Percentiles rank a stretch among this genome's conserved stretches.
Evolutionary conservation across 2,113 vertebrate genomes (phyloP).

Genomic region (Leucosticte australis): DNA sequence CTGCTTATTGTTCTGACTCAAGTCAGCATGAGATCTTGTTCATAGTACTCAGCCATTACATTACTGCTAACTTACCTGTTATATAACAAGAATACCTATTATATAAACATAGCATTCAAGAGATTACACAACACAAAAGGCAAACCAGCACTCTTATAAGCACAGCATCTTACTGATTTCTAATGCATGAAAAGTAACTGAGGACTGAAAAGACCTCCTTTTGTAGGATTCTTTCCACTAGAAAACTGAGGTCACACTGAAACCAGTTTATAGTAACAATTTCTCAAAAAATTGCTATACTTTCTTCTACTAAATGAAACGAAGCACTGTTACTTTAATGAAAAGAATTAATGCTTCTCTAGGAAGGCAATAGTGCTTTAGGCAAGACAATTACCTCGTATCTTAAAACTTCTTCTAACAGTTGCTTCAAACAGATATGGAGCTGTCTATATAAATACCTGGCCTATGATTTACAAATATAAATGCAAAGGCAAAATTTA

Average conservation of each 20-base stretch:
- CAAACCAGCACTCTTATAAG: not conserved
- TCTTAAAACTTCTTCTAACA: not conserved
- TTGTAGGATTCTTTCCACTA: not conserved
- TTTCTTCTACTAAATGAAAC: not conserved
- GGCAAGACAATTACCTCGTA: not conserved
- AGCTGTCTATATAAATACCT: not conserved
- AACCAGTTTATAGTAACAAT: not conserved
- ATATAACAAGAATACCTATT: not conserved
- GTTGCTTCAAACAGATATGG: not conserved
- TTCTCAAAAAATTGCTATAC: not conserved
- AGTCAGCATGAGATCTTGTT: not conserved
- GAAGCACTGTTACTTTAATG: not conserved
- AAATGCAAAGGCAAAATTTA: not conserved
- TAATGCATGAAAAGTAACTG: not conserved
- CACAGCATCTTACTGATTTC: not conserved
- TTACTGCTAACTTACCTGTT: constrained; percentile 1
- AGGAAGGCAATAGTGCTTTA: not conserved
- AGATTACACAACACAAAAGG: not conserved
- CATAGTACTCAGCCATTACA: not conserved
- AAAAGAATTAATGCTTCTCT: not conserved
- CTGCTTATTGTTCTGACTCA: not conserved
- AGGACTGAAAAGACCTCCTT: not conserved
- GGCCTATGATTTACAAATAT: not conserved
- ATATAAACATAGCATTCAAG: not conserved
- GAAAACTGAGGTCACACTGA: not conserved